phyloP scores from a whole-genome alignment of 2,888 invertebrate species.

The Hypomecis punctinalis region DNA sequence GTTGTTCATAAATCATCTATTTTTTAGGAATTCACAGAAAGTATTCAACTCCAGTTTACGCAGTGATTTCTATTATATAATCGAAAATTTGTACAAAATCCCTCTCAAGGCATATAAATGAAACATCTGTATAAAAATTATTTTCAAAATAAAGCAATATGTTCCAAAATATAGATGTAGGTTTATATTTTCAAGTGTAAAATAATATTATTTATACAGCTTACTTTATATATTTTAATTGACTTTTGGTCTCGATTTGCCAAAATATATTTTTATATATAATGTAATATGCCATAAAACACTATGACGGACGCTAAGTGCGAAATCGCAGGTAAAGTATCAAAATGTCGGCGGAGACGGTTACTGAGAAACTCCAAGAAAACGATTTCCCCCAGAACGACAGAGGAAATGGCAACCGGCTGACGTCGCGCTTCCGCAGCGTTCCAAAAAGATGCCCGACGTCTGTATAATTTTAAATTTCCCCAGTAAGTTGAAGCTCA shows the following conservation, averaged over 20 bases:
- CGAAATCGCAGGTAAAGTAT: conserved; percentile 18
- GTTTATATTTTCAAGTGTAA: conserved; percentile 52
- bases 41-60: conserved; percentile 2
- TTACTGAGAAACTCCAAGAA: conserved; percentile 29
- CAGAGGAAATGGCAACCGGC: conserved; percentile 32
- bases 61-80: conserved; percentile 2
- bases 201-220: conserved; percentile 48
- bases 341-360: conserved; percentile 22
- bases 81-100: conserved; percentile 19
- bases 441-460: conserved; percentile 29
- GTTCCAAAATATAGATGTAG: conserved; percentile 59
- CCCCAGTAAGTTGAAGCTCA: conserved; percentile 54
- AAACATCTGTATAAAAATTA: conserved; percentile 33
- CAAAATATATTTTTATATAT: conserved; percentile 47
- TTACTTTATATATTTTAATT: conserved; percentile 69
- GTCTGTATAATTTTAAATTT: conserved; percentile 43
- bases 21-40: background rate
- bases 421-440: conserved; percentile 35
- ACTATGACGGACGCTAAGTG: conserved; percentile 30
- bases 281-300: conserved; percentile 35
- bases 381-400: conserved; percentile 39
- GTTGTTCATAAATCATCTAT: background rate
- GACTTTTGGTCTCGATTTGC: conserved; percentile 72
- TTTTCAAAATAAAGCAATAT: conserved; percentile 17
- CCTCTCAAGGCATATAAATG: conserved; percentile 12